These are phyloP conservation scores for Caenorhabditis sp. DNA, from an alignment of 2,888 invertebrate genomes.

Conservation along the genomic window DNA sequence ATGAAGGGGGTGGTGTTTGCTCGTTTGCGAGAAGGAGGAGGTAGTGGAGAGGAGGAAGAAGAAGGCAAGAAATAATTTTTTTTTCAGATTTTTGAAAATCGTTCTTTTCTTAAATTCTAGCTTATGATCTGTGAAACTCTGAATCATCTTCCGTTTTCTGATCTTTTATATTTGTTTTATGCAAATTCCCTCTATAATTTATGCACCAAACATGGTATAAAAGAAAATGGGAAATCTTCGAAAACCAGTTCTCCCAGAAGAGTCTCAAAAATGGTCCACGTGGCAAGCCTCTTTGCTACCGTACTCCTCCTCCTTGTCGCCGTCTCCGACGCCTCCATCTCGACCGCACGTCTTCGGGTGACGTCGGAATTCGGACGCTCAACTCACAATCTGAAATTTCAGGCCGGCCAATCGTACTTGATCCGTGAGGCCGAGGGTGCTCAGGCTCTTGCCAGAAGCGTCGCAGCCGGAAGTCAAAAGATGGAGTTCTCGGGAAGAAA, in stretches of 20 bases:
- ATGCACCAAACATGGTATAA: not conserved
- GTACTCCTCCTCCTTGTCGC: not conserved
- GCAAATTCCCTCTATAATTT: slow-evolving; percentile 7
- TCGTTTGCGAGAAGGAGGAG: not conserved
- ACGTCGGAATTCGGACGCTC: not conserved
- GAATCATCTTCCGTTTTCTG: not conserved
- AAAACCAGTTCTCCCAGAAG: not conserved
- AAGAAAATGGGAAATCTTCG: not conserved
- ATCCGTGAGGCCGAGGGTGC: slow-evolving; percentile 34
- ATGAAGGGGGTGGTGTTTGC: not conserved
- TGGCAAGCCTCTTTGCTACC: not conserved
- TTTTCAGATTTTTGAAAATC: no score
- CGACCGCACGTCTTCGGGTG: slow-evolving; percentile 1
- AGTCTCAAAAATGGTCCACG: slow-evolving; percentile 14
- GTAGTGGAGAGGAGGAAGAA: not conserved
- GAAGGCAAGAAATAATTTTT: not conserved
- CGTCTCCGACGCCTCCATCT: not conserved
- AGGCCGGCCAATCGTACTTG: slow-evolving; percentile 37
- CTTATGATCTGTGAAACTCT: no score
- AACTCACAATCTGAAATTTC: not conserved
- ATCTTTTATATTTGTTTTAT: not conserved
- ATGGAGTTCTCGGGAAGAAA: slow-evolving; percentile 30
- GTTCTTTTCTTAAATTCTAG: not conserved
- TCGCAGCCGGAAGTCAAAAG: slow-evolving; percentile 14
- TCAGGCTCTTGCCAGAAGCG: slow-evolving; percentile 15